Base-by-base conservation (phyloP, 2,797 vertebrate genomes). In the Falco columbarius region DNA sequence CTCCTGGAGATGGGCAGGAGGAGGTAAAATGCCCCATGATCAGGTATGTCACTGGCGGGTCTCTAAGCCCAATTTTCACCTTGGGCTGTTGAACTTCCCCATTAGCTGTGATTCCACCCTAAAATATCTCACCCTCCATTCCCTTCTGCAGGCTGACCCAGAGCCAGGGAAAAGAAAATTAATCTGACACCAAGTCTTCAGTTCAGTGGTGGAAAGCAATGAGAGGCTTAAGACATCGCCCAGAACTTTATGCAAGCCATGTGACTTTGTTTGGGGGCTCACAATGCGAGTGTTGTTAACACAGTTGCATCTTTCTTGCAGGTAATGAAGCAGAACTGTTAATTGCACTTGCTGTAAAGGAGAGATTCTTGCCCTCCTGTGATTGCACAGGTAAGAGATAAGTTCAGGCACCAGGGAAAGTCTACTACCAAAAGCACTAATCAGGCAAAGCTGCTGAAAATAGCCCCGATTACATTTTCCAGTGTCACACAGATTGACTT, bases 241-340 rank as follows among this genome's bases (percentile, higher is more conserved):
- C 18, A 36, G 9, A 81, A 61, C 19, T 67, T 59, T 10, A 4
- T 17, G 9, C 46, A 22, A 79, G 56, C 38, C 19, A 26, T 0
- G 0, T 73, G 62, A 32, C 16, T 52, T 56, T 77, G 20, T 66
- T 7, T 51, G 13, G 20, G 12, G 42, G 24, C 10, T 83, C 11
- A 14, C 0, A 1, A 6, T 2, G 8, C 3, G 20, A 12, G 0
- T 7, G 13, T 24, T 44, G 6, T 9, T 49, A 36, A 15, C 9
- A 40, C 6, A 19, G 27, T 67, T 27, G n/a, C 61, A 47, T 13
- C 21, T 68, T 80, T 30, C 26, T n/a, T 38, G 52, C 21, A 82
- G 59, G 34, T 44, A 73, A 81, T 27, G 40, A 90, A 70, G 16
- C 30, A 0, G 1, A 44, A 30, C 9, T n/a, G 9, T 9, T 83